phyloP scores from a whole-genome alignment of 1,140 invertebrate species.

The Cheumatopsyche charites region DNA sequence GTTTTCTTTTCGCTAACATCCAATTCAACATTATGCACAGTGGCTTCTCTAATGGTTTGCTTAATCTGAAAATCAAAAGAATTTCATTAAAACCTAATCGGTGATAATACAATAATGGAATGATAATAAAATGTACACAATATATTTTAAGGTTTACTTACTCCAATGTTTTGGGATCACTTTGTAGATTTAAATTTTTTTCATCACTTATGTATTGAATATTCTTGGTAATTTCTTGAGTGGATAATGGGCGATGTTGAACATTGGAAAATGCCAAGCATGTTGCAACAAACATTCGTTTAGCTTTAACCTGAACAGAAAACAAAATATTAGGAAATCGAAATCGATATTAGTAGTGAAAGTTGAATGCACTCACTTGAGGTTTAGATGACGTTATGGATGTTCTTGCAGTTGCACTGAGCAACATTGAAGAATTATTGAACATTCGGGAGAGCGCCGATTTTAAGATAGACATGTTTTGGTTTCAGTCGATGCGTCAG shows the following conservation, averaged over 20 bases:
- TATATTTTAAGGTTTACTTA: slow-evolving; percentile 51
- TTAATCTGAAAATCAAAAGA: slow-evolving; percentile 47
- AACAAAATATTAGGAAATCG: too few relatives aligned
- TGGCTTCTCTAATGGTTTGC: slow-evolving; percentile 62
- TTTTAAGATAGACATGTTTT: neutral
- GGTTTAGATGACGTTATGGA: neutral
- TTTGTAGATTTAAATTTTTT: slow-evolving; percentile 56
- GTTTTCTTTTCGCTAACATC: slow-evolving; percentile 79
- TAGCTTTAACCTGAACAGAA: slow-evolving; percentile 25
- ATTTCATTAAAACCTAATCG: too few relatives aligned
- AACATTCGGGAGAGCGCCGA: neutral
- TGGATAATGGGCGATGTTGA: slow-evolving; percentile 61
- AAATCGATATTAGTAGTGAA: too few relatives aligned
- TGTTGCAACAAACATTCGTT: slow-evolving; percentile 22
- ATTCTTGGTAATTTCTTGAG: slow-evolving; percentile 70
- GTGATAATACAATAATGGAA: too few relatives aligned
- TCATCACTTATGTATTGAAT: slow-evolving; percentile 67
- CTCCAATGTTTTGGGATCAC: slow-evolving; percentile 62
- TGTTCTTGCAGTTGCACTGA: neutral
- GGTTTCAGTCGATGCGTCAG: neutral
- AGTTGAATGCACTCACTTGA: neutral
- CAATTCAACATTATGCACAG: slow-evolving; percentile 78
- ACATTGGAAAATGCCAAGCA: slow-evolving; percentile 52
- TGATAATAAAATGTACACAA: too few relatives aligned
- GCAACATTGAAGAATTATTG: neutral